A percentile compares a stretch with the other conserved stretches of the same genome.
phyloP scores from a whole-genome alignment of 92 coral and sea anemone genomes.

The Hydrozoanthus gracilis region DNA sequence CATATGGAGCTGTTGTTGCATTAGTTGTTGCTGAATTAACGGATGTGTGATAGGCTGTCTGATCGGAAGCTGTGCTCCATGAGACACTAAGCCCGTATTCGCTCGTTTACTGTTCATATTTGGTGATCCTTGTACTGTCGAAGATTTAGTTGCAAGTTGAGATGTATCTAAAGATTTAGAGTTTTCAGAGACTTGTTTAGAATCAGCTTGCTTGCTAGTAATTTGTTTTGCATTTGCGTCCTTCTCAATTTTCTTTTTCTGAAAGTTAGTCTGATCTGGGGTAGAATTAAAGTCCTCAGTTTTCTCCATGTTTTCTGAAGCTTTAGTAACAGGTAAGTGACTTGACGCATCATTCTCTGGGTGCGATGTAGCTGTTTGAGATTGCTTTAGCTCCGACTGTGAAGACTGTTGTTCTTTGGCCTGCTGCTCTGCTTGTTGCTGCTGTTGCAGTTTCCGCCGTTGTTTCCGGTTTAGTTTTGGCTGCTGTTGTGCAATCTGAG shows the following conservation, averaged over 20 bases:
- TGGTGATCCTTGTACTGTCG: constrained; percentile 48
- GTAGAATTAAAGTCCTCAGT: constrained; percentile 45
- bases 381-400: constrained; percentile 48
- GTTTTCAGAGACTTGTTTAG: constrained; percentile 31
- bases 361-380: constrained; percentile 46
- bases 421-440: constrained; percentile 69
- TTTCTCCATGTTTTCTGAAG: constrained; percentile 18
- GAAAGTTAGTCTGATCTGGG: constrained; percentile 45
- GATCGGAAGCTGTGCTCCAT: constrained; percentile 75
- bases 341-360: constrained; percentile 28
- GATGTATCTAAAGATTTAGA: constrained; percentile 33
- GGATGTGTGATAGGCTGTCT: constrained; percentile 77
- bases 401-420: constrained; percentile 48
- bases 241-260: constrained; percentile 49
- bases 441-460: constrained; percentile 83
- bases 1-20: constrained; percentile 88
- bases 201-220: constrained; percentile 44
- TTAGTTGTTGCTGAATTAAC: constrained; percentile 80
- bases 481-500: constrained; percentile 68
- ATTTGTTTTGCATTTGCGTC: constrained; percentile 43
- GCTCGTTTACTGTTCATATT: constrained; percentile 53
- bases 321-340: constrained; percentile 10
- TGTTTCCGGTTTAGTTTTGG: constrained; percentile 92
- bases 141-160: constrained; percentile 41
- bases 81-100: constrained; percentile 55